Conservation (phyloP, 2,888 invertebrate genomes). For the Diachrysia chrysitis region DNA sequence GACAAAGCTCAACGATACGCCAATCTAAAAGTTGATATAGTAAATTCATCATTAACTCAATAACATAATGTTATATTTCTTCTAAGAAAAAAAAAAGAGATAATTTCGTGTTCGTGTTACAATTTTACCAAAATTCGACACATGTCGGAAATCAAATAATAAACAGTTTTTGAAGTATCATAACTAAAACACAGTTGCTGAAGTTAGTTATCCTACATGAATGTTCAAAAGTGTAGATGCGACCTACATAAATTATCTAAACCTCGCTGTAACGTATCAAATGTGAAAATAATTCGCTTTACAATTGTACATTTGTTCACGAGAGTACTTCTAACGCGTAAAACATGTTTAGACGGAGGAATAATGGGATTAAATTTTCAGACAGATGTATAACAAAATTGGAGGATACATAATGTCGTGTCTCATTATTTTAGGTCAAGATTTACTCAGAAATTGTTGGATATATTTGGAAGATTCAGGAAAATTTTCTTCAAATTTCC, state of each 20-base stretch:
- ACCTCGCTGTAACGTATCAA: conserved; percentile 29
- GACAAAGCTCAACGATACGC: no score
- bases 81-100: no score
- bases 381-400: conserved; percentile 54
- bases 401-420: conserved; percentile 46
- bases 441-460: conserved; percentile 33
- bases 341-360: conserved; percentile 42
- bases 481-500: conserved; percentile 8
- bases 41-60: no score
- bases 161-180: not conserved
- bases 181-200: not conserved
- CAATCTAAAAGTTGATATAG: no score
- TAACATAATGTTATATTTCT: no score
- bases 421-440: conserved; percentile 49
- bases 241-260: conserved; percentile 34
- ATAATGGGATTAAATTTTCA: conserved; percentile 63
- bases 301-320: conserved; percentile 45
- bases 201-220: conserved; percentile 6
- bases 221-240: conserved; percentile 8
- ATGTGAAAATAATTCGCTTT: conserved; percentile 46
- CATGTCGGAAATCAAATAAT: not conserved
- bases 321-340: conserved; percentile 31
- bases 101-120: no score
- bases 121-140: conserved; percentile 15
- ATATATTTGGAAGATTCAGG: conserved; percentile 19